These are phyloP conservation scores for Homarus gammarus DNA, from an alignment of 2,888 invertebrate genomes.

Conservation along the genomic window DNA sequence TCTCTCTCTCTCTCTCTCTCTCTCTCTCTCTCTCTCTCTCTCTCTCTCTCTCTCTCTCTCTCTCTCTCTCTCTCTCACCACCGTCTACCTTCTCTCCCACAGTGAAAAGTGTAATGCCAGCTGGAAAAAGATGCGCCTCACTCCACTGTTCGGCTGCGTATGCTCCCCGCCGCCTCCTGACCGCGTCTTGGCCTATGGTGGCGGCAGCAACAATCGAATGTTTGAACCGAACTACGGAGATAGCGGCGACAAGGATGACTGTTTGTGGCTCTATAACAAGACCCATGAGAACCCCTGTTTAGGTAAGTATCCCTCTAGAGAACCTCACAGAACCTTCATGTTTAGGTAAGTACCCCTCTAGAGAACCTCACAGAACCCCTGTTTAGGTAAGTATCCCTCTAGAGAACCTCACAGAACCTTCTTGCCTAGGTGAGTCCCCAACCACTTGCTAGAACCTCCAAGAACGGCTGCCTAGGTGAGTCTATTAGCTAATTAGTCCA, in stretches of 20 bases:
- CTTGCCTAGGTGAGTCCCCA: too few species aligned
- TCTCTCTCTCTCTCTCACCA: too few species aligned
- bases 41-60: too few species aligned
- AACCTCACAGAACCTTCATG: too few species aligned
- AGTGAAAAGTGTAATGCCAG: constrained; percentile 13
- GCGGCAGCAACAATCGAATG: neutral
- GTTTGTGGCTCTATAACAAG: constrained; percentile 4
- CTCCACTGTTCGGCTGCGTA: neutral
- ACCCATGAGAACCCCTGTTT: constrained; percentile 33
- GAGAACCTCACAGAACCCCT: too few species aligned
- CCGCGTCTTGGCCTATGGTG: neutral
- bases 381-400: constrained; percentile 9
- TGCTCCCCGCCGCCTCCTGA: neutral
- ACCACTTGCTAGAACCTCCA: too few species aligned
- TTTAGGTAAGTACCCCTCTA: too few species aligned
- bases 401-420: too few species aligned
- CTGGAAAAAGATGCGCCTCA: constrained; percentile 8
- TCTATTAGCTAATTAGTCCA: too few species aligned
- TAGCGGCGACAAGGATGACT: neutral
- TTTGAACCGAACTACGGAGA: neutral
- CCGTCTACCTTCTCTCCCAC: neutral
- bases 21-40: neutral
- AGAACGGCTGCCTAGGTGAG: too few species aligned
- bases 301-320: constrained; percentile 15
- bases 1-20: too few species aligned